Evolutionary conservation across 2,888 invertebrate genomes (phyloP), one percentile per base, ranked within the genome.

Genomic region (Epinotia brunnichana): DNA sequence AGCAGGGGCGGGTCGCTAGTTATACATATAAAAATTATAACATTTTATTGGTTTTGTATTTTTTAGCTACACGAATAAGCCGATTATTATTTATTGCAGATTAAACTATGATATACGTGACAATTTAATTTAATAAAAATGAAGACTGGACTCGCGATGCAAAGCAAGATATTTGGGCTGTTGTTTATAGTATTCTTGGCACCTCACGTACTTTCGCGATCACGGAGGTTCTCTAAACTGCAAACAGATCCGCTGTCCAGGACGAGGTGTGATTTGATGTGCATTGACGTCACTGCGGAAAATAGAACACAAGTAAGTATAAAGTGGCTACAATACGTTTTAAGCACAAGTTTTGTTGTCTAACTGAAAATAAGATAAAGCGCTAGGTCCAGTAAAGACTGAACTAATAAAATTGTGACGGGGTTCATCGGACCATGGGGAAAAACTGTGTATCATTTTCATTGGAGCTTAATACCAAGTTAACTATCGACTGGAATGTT

Each of bases 221-320:
- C 88, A 19, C 83, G 87, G 76, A 86, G 90, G 78, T 83, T 87
- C 77, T 83, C 90, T 48, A 90, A 91, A 76, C 83, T 89, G 61
- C 89, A 93, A 77, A 86, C 91, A 44, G 94, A 94, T 74, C 93
- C 94, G 15, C 83, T 95, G 73, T 91, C 94, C 67, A 94, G 94
- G 70, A 94, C 95, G n/a, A 91, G 94, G 76, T 95, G 95, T 82
- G 95, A 95, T 77, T 90, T 95, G 21, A 90, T 91, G 76, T 95
- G 95, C 81, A 90, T 90, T 77, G 91, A 92, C 51, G 84, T 85
- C 56, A 87, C 80, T 75, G 88, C 89, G 75, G 89, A 91, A 39
- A 83, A 78, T 13, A 93, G 84, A 79, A 77, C 84, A n/a, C 82
- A 87, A 88, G 94, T 94, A 76, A 87, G 75, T 11, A 48, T 44